phyloP scores from a whole-genome alignment of 2,113 vertebrate species.

The Saccopteryx bilineata region DNA sequence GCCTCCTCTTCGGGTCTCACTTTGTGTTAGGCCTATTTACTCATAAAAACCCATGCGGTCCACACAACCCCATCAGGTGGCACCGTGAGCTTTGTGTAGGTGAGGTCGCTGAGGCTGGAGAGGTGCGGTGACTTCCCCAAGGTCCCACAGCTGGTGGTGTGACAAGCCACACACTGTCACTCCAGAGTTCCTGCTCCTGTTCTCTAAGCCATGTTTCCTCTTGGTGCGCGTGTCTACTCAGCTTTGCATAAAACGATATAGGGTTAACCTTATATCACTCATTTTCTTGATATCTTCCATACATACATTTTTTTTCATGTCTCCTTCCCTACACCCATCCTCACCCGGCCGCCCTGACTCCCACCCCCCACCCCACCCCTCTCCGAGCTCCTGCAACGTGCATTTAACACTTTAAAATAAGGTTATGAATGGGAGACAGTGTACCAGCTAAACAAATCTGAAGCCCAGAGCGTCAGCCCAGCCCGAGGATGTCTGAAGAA shows the following conservation, averaged over 20 bases:
- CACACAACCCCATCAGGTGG: neutral
- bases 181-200: neutral
- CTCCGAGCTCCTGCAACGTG: neutral
- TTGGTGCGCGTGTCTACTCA: neutral
- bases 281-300: neutral
- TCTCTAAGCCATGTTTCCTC: neutral
- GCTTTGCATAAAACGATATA: neutral
- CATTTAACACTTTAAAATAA: constrained; percentile 53
- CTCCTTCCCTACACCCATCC: neutral
- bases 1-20: neutral
- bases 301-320: neutral
- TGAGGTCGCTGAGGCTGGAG: neutral
- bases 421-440: neutral
- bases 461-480: neutral
- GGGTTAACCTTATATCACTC: neutral
- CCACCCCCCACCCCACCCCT: neutral
- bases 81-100: neutral
- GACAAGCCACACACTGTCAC: neutral
- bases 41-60: neutral
- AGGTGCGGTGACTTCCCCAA: neutral
- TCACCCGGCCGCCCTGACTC: neutral
- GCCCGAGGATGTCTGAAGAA: neutral
- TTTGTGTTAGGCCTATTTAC: neutral
- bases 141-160: neutral
- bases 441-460: constrained; percentile 2